These are phyloP conservation scores for Montipora capricornis DNA, from an alignment of 64 coral and sea anemone species.

Conservation along the genomic window DNA sequence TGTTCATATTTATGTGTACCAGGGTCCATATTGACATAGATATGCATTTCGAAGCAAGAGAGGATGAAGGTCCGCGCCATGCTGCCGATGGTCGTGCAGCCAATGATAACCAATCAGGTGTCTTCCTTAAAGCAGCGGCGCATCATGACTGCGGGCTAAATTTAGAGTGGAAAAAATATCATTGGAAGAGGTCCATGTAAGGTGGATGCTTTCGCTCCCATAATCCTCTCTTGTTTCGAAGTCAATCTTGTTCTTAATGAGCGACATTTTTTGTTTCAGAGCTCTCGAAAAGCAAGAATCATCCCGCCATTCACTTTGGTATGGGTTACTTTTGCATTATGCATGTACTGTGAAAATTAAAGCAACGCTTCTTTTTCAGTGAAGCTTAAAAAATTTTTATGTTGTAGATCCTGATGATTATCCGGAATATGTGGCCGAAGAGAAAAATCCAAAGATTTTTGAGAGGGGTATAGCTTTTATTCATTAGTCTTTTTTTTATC, in stretches of 20 bases:
- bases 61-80: no score
- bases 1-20: no score
- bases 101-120: no score
- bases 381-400: neutral
- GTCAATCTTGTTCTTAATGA: neutral
- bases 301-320: neutral
- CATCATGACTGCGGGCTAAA: no score
- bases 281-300: neutral
- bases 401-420: neutral
- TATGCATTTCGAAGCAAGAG: no score
- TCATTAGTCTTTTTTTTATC: neutral
- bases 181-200: no score
- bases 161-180: no score
- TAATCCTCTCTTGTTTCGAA: neutral
- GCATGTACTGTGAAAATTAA: neutral
- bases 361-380: neutral
- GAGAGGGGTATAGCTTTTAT: neutral
- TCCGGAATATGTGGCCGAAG: constrained; percentile 33
- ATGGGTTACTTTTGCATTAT: neutral
- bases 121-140: no score
- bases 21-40: no score
- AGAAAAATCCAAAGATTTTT: neutral
- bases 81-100: no score
- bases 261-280: neutral
- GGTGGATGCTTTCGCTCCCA: no score